phyloP scores from a whole-genome alignment of 2,113 vertebrate species.

The Corydoras maculifer region DNA sequence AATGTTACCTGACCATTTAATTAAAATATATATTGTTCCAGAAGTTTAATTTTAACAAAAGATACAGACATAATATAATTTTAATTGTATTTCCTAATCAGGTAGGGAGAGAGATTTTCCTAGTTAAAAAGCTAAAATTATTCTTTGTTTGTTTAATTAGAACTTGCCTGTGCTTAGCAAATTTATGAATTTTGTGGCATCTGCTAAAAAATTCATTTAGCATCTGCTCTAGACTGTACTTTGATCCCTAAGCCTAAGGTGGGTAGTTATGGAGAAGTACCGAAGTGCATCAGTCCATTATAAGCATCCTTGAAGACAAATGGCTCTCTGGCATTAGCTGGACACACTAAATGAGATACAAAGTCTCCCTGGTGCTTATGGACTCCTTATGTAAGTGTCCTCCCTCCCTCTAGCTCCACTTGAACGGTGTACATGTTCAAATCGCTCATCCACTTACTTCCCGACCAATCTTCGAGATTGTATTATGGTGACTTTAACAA shows the following conservation, averaged over 20 bases:
- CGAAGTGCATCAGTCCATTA: slow-evolving; percentile 29
- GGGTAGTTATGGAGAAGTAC: slow-evolving; percentile 15
- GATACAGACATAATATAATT: too few species aligned
- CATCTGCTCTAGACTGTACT: slow-evolving; percentile 16
- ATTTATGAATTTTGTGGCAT: not conserved
- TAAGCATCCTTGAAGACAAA: slow-evolving; percentile 37
- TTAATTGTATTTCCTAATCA: too few species aligned
- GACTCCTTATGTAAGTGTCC: slow-evolving; percentile 32
- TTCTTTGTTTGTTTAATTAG: too few species aligned
- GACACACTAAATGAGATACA: slow-evolving; percentile 39
- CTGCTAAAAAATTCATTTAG: slow-evolving; percentile 18
- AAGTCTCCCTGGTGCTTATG: slow-evolving; percentile 35
- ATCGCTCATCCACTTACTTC: slow-evolving; percentile 43
- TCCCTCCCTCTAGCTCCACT: slow-evolving; percentile 28
- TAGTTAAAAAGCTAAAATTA: too few species aligned
- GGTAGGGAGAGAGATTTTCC: too few species aligned
- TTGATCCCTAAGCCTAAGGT: slow-evolving; percentile 17
- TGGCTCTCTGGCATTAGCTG: slow-evolving; percentile 20
- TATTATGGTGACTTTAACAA: slow-evolving; percentile 49
- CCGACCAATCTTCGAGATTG: slow-evolving; percentile 45
- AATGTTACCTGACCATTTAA: too few species aligned
- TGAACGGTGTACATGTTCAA: slow-evolving; percentile 34
- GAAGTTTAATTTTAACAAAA: too few species aligned
- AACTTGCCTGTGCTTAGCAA: too few species aligned
- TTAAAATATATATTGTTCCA: too few species aligned